Base-by-base conservation (phyloP, 2,888 invertebrate species). In the Protonemura montana region DNA sequence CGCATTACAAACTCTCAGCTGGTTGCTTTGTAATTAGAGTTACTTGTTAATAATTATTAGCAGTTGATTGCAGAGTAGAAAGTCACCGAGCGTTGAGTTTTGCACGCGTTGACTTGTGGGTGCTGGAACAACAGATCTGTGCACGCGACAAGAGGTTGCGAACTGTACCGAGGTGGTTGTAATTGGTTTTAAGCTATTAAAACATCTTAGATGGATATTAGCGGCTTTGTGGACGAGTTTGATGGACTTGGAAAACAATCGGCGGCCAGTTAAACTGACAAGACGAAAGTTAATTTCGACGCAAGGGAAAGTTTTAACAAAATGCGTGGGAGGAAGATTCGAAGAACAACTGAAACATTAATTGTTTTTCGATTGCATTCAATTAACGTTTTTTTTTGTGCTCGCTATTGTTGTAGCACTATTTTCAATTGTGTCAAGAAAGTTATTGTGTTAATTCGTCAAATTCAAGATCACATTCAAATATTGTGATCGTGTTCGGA, bases 401-500 rank as follows among this genome's bases (percentile, higher is more conserved):
- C 59, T 59, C 21, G 59, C 59, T 59, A 59, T 59, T 59, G 59
- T 59, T 59, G 59, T 59, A 10, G 59, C 59, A 21, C 16, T 7
- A 21, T 59, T 59, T 59, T 21, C 16, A 59, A 21, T 21, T 21
- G 21, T 21, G 3, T 59, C 13, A 21, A 59, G 59, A 59, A 59
- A 59, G 59, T 59, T 59, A 3, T 59, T 59, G 59, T 59, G 59
- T 59, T 59, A 10, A 59, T 59, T 59, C 59, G 59, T 59, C 13
- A 59, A 59, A 59, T 59, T 59, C 59, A 59, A 59, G 59, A 59
- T 59, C 59, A 59, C 59, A 59, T 59, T 59, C 59, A 59, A 59
- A 59, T 59, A 59, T 59, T 59, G 16, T 59, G 59, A 59, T 59
- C 59, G 13, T 2, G 21, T 59, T n/a, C n/a, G 59, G 59, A 59